Evolutionary conservation across 2,888 invertebrate genomes (phyloP).

Genomic region (Rhopalosiphum nymphaeae): DNA sequence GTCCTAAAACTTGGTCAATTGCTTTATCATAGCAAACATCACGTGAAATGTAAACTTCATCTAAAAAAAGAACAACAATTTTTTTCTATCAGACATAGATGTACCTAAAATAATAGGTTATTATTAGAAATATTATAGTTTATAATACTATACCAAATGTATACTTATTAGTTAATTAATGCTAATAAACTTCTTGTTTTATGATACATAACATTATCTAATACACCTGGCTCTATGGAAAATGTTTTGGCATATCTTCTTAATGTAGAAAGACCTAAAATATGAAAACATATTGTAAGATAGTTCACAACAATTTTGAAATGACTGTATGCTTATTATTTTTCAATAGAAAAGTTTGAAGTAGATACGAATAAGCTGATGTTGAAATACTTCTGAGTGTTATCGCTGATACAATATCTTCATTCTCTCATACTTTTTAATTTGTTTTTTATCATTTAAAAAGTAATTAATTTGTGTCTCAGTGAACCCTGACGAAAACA

Average conservation of each 20-base stretch:
- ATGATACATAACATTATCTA: background rate
- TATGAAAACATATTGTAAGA: background rate
- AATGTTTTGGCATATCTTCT: constrained; percentile 8
- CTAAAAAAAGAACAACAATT: background rate
- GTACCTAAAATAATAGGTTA: background rate
- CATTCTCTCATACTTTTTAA: background rate
- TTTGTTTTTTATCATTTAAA: background rate
- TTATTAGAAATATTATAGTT: background rate
- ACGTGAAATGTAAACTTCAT: background rate
- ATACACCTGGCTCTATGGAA: background rate
- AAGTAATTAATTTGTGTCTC: constrained; percentile 2
- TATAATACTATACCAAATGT: background rate
- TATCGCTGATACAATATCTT: background rate
- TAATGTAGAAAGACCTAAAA: constrained; percentile 15
- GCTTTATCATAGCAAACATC: background rate
- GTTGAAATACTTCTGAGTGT: constrained; percentile 1
- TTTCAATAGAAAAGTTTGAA: background rate
- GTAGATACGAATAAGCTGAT: background rate
- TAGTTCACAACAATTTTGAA: background rate
- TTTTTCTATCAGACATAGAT: background rate
- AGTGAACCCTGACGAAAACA: background rate
- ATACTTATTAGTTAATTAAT: background rate
- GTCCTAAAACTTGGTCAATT: background rate
- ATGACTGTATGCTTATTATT: background rate
- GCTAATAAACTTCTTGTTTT: background rate